Percentiles rank a stretch among this genome's conserved stretches.
These are phyloP conservation scores for Rhopalosiphum padi DNA, from an alignment of 1,140 invertebrate genomes.

Conservation along the genomic window DNA sequence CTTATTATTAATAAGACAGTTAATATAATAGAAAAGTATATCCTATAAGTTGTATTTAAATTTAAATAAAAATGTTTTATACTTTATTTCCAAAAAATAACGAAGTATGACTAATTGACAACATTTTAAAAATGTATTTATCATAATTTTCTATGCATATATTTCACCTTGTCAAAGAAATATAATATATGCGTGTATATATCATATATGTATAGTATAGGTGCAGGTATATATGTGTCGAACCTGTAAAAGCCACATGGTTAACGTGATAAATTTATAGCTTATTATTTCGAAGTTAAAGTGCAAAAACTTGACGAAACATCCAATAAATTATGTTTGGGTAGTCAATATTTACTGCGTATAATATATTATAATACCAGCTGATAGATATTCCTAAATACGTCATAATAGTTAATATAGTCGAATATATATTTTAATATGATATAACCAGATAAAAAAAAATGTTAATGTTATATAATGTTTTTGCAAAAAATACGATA, in stretches of 20 bases:
- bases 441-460: neutral
- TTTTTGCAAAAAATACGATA: neutral
- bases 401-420: neutral
- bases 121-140: constrained; percentile 24
- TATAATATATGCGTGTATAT: neutral
- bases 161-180: neutral
- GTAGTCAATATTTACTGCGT: neutral
- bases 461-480: no score
- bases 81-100: constrained; percentile 15
- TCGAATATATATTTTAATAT: neutral
- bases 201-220: neutral
- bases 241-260: neutral
- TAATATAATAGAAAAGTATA: neutral
- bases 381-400: neutral
- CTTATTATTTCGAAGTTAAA: neutral
- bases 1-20: neutral
- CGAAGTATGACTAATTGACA: constrained; percentile 12
- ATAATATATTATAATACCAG: neutral
- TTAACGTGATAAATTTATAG: constrained; percentile 30
- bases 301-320: neutral
- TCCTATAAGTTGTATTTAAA: neutral
- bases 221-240: neutral
- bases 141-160: neutral
- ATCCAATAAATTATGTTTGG: neutral
- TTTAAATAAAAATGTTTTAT: neutral